Base-by-base conservation (phyloP, 2,113 vertebrate genomes). In the Leuciscus idus region DNA sequence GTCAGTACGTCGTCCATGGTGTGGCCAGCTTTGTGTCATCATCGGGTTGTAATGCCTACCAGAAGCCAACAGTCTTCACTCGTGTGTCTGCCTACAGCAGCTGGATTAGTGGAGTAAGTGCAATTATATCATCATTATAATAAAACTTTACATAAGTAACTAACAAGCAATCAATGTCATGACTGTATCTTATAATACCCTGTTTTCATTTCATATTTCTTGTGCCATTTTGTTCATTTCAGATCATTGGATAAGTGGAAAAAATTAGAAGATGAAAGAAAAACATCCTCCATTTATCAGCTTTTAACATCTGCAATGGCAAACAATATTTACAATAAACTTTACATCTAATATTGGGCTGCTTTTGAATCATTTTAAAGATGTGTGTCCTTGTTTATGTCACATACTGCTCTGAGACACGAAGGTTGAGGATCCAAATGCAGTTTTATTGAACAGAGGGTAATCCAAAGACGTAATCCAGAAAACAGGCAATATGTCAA, bases 31-130 rank as follows among this genome's bases (percentile, higher is more conserved):
- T 98, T 23, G 96, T 97, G 86, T 97, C 96, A 68, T 83, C 91
- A 1, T 30, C 1, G 4, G 97, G 96, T 73, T 97, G 97, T 91
- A 98, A 98, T 6, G 36, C 92, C 6, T 2, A 82, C 81, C 88
- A 0, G 92, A 99, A 94, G 87, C 98, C 97, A 72, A 98, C 96
- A 0, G 97, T 98, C 87, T 98, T 98, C 94, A 98, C 96, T 55
- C 95, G 96, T 0, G 94, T 95, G 76, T 98, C 98, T 8, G 95
- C 94, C 89, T 98, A 97, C 91, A 94, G 88, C 90, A 90, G 93
- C 93, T 98, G 97, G 97, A 96, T 98, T 13, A 90, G 92, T 28
- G 85, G 26, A 0, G 96, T 98, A 88, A 95, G 97, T 83, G 30
- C 46, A 66, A 12, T 43, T 23, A 36, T 33, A 7, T 50, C 17